Percentiles rank a stretch among this genome's conserved stretches.
These are phyloP conservation scores for Noctua janthina DNA, from an alignment of 2,888 invertebrate genomes.

Conservation along the genomic window DNA sequence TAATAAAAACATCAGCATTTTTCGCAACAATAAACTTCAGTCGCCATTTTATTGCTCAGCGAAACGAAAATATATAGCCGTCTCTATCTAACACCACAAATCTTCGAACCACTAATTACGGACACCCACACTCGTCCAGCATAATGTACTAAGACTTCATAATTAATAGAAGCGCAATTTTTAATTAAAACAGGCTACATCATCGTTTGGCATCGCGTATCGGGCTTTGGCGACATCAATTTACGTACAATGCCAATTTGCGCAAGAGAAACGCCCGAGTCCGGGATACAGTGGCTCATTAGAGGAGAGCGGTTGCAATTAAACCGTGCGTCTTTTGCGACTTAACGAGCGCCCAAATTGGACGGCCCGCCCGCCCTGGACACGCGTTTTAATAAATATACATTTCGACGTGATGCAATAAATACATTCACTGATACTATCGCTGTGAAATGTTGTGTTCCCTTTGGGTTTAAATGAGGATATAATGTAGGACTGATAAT, in stretches of 20 bases:
- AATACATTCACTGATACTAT: constrained; percentile 75
- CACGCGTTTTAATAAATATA: constrained; percentile 84
- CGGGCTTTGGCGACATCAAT: constrained; percentile 83
- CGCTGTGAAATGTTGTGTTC: constrained; percentile 67
- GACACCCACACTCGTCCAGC: constrained; percentile 32
- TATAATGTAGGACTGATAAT: constrained; percentile 58
- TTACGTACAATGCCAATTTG: constrained; percentile 89
- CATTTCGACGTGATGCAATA: constrained; percentile 74
- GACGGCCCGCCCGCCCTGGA: constrained; percentile 82
- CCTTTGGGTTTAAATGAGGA: constrained; percentile 65
- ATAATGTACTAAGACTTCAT: constrained; percentile 47
- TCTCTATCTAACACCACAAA: constrained; percentile 19
- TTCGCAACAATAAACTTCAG: constrained; percentile 30
- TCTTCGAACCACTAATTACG: constrained; percentile 44
- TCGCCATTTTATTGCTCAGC: constrained; percentile 23
- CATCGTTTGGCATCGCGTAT: constrained; percentile 76
- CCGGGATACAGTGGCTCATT: constrained; percentile 87
- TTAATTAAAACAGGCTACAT: constrained; percentile 64
- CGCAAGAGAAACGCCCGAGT: constrained; percentile 80
- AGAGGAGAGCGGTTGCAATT: constrained; percentile 89
- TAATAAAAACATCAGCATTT: constrained; percentile 29
- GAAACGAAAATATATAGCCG: constrained; percentile 25
- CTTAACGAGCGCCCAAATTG: constrained; percentile 89
- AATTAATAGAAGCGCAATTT: constrained; percentile 59
- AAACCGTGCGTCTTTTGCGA: constrained; percentile 89